phyloP scores from a whole-genome alignment of 1,140 invertebrate species.

The Drosophila rufa region DNA sequence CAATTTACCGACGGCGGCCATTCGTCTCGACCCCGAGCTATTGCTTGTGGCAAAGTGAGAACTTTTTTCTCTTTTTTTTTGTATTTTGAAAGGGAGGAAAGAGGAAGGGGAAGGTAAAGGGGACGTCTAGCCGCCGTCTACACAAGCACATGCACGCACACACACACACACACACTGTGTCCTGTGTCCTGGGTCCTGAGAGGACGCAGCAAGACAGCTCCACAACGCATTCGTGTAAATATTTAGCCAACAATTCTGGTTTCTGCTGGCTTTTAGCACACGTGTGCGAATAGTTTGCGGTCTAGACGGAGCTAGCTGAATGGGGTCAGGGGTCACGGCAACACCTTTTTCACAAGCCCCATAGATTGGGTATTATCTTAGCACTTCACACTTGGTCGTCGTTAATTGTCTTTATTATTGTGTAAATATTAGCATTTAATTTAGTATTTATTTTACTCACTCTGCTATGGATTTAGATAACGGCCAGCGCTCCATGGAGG shows the following conservation, averaged over 20 bases:
- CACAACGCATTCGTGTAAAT: conserved; percentile 69
- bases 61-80: conserved; percentile 24
- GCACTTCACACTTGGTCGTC: neutral
- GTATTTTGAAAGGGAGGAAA: neutral
- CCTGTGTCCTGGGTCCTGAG: conserved; percentile 30
- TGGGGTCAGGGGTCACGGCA: conserved; percentile 41
- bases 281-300: conserved; percentile 63
- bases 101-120: neutral
- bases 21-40: conserved; percentile 7
- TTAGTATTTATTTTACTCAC: conserved; percentile 89
- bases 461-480: conserved; percentile 96
- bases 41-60: conserved; percentile 26
- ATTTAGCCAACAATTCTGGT: conserved; percentile 47
- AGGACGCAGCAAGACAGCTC: conserved; percentile 45
- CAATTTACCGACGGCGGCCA: conserved; percentile 49
- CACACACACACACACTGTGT: conserved; percentile 7
- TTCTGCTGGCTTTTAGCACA: conserved; percentile 20
- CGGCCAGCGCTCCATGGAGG: conserved; percentile 97
- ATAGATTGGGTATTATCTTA: neutral
- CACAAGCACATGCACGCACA: conserved; percentile 36
- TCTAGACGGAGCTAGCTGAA: conserved; percentile 32
- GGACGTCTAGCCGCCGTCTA: conserved; percentile 67
- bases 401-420: conserved; percentile 1
- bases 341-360: conserved; percentile 5
- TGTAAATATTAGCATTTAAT: conserved; percentile 8